Percentiles rank a stretch among this genome's conserved stretches.
phyloP scores from a whole-genome alignment of 1,140 invertebrate species.

The Steinernema khuongi region DNA sequence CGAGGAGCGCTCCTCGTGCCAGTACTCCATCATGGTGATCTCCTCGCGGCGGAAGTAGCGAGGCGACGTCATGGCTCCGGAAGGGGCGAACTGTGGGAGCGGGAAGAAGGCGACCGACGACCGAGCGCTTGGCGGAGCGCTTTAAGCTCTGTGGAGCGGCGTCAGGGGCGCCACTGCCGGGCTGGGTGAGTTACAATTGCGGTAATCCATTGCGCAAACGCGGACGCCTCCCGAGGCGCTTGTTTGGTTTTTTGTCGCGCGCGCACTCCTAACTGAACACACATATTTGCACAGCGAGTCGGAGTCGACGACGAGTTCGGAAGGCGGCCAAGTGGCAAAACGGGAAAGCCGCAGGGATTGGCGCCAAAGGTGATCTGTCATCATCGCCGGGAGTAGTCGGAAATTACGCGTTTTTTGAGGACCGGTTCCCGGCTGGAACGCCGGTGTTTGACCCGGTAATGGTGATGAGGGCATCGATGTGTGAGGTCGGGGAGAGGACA shows the following conservation, averaged over 20 bases:
- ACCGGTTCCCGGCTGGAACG: too few relatives aligned
- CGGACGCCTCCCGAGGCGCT: constrained; percentile 7
- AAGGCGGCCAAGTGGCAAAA: neutral
- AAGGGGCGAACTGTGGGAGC: too few relatives aligned
- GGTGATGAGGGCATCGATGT: too few relatives aligned
- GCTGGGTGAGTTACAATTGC: constrained; percentile 4
- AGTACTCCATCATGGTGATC: constrained; percentile 15
- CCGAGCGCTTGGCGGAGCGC: too few relatives aligned
- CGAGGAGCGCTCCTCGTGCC: neutral
- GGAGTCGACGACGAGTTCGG: neutral
- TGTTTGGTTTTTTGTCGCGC: constrained; percentile 10
- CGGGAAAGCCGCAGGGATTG: neutral
- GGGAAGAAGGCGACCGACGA: too few relatives aligned
- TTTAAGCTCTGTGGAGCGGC: too few relatives aligned
- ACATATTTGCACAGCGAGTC: neutral
- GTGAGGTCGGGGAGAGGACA: too few relatives aligned
- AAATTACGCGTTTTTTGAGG: neutral
- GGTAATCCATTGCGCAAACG: constrained; percentile 16
- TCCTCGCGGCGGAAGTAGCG: constrained; percentile 3
- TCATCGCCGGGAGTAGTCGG: neutral
- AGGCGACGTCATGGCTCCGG: neutral
- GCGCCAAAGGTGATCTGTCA: neutral
- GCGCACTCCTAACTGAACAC: neutral
- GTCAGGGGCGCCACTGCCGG: neutral
- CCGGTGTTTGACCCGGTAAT: too few relatives aligned